phyloP scores from a whole-genome alignment of 2,888 invertebrate genomes.

The Tyria jacobaeae region DNA sequence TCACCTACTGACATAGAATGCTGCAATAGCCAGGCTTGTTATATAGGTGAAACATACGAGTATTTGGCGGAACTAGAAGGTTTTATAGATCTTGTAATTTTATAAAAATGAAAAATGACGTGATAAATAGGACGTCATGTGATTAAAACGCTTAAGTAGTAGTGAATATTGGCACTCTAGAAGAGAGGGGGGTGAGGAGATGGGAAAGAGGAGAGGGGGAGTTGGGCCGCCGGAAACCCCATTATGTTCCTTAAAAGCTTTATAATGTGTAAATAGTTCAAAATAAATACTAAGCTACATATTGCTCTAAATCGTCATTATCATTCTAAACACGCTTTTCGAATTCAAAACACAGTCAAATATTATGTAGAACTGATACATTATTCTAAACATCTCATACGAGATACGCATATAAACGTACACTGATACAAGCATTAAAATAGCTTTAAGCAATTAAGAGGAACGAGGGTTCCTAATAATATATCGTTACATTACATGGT shows the following conservation, averaged over 20 bases:
- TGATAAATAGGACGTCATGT: no score
- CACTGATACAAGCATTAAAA: slow-evolving; percentile 41
- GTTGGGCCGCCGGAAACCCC: no score
- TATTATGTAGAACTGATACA: slow-evolving; percentile 34
- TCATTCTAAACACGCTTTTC: slow-evolving; percentile 46
- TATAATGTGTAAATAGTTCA: background rate
- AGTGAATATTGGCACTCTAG: background rate
- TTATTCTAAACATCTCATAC: slow-evolving; percentile 28
- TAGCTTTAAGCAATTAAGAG: slow-evolving; percentile 39
- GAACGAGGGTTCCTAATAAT: slow-evolving; percentile 48
- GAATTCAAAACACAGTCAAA: slow-evolving; percentile 38
- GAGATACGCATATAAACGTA: slow-evolving; percentile 34
- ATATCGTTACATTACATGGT: slow-evolving; percentile 44
- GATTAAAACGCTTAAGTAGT: no score
- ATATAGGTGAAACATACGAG: background rate
- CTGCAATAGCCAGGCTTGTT: background rate
- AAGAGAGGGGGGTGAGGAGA: background rate
- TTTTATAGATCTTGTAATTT: no score
- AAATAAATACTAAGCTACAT: slow-evolving; percentile 9
- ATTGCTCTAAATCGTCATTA: slow-evolving; percentile 53
- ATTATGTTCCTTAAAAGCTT: background rate
- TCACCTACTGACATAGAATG: slow-evolving; percentile 11
- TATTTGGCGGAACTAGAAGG: background rate
- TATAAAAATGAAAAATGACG: no score
- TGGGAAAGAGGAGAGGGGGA: no score